Evolutionary conservation across 2,888 invertebrate genomes (phyloP), one percentile per base, ranked within the genome.

Genomic region (Bellardia bayeri): DNA sequence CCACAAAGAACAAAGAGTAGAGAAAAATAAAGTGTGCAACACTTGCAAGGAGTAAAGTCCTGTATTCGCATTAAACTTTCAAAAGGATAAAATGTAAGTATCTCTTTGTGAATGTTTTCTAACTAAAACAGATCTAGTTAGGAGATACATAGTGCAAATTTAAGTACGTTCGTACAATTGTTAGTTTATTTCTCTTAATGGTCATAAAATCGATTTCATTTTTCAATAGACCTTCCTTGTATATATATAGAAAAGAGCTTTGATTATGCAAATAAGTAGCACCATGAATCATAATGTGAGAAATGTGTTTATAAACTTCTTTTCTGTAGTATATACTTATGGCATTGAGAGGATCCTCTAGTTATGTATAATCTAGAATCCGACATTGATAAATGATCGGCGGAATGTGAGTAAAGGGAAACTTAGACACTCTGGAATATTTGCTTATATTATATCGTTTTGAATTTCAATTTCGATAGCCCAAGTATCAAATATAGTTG

Each of bases 81-180:
- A 69, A 37, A 72, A 84, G 88, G 89, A 89, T 84, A 87, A 84
- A 79, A 74, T 30, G 89, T 88, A 79, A 89, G 89, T 89, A 80
- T 33, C 79, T 23, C 33, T 49, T 56, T 23, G 30, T 4, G 13
- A 11, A 58, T 30, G 30, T 33, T 58, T 56, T 56, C 3, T 16
- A 23, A 16, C 6, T 23, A 51, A 1, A 51, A 51, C 13, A 56
- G 56, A 56, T 56, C 23, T 56, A 23, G 23, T 23, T 23, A 56
- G 23, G 23, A 56, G 23, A 56, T 51, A 51, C 51, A 4, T 51
- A 49, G 51, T 51, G n/a, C 7, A 45, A 45, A 13, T 45, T 37
- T 37, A 37, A 5, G 37, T 37, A 37, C 6, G 37, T 13, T 9
- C 45, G 45, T 45, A 11, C 45, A 23, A 16, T 16, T 16, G 16